Evolutionary conservation across 1,140 invertebrate genomes (phyloP).

Genomic region (Drosophila quadrilineata): DNA sequence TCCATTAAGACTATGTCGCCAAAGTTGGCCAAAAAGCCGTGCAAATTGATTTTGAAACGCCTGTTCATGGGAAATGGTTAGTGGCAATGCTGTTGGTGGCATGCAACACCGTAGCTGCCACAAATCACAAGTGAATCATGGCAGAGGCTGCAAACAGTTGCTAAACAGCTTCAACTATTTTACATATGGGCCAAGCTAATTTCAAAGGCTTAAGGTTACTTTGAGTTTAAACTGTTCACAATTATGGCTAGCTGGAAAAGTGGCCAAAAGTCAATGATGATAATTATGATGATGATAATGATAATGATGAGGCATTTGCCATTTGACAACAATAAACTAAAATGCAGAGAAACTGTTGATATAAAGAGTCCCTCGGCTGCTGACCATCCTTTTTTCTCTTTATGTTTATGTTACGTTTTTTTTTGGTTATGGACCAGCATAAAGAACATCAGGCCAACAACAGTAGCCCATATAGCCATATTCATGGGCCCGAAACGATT

Average conservation of each 20-base stretch:
- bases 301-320: not conserved
- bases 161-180: no score
- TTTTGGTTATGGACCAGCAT: constrained; percentile 14
- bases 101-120: no score
- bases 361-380: not conserved
- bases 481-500: constrained; percentile 6
- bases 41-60: constrained; percentile 68
- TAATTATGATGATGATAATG: not conserved
- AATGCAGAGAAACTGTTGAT: constrained; percentile 5
- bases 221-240: no score
- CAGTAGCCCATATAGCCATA: not conserved
- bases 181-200: no score
- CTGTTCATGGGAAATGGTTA: constrained; percentile 70
- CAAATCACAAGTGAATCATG: no score
- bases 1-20: no score
- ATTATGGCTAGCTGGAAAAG: constrained; percentile 1
- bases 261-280: not conserved
- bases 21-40: constrained; percentile 26
- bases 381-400: constrained; percentile 12
- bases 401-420: no score
- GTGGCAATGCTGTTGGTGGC: constrained; percentile 1
- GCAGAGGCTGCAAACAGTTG: no score
- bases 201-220: no score
- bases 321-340: constrained; percentile 14
- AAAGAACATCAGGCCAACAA: constrained; percentile 26